Conservation (phyloP, 2,888 invertebrate genomes). For the Thera obeliscata region DNA sequence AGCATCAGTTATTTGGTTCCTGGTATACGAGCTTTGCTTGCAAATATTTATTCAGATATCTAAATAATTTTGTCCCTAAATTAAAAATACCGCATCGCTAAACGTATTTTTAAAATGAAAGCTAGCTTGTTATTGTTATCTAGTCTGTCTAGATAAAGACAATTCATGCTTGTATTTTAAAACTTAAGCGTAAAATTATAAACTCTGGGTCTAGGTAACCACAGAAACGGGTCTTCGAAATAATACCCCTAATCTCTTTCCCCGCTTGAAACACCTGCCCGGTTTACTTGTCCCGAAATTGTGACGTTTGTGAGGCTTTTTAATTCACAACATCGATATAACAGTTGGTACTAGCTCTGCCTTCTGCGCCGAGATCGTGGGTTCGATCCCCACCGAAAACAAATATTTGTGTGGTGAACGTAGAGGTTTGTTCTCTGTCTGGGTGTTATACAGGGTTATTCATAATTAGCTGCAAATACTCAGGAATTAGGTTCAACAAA, state of each 20-base stretch:
- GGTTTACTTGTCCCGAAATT: constrained; percentile 41
- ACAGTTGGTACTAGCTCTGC: too few relatives aligned
- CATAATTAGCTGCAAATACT: too few relatives aligned
- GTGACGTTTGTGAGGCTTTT: constrained; percentile 14
- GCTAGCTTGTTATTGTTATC: constrained; percentile 18
- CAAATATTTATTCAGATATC: too few relatives aligned
- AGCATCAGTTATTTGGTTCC: too few relatives aligned
- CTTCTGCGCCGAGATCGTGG: too few relatives aligned
- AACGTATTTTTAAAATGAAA: constrained; percentile 24
- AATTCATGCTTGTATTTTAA: constrained; percentile 28
- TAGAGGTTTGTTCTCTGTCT: too few relatives aligned
- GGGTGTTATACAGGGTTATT: too few relatives aligned
- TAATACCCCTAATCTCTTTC: constrained; percentile 57
- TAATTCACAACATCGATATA: neutral
- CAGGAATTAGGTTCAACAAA: too few relatives aligned
- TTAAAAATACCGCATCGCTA: constrained; percentile 10
- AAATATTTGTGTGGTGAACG: too few relatives aligned
- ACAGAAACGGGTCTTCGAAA: constrained; percentile 39
- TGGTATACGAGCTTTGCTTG: too few relatives aligned
- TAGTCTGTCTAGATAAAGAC: constrained; percentile 16
- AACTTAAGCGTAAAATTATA: constrained; percentile 26
- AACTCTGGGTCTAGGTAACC: constrained; percentile 26
- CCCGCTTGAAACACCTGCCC: constrained; percentile 48
- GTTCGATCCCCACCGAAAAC: too few relatives aligned
- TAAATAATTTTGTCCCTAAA: neutral